Base-by-base conservation (phyloP, 1,140 invertebrate species). In the Bombus balteatus region DNA sequence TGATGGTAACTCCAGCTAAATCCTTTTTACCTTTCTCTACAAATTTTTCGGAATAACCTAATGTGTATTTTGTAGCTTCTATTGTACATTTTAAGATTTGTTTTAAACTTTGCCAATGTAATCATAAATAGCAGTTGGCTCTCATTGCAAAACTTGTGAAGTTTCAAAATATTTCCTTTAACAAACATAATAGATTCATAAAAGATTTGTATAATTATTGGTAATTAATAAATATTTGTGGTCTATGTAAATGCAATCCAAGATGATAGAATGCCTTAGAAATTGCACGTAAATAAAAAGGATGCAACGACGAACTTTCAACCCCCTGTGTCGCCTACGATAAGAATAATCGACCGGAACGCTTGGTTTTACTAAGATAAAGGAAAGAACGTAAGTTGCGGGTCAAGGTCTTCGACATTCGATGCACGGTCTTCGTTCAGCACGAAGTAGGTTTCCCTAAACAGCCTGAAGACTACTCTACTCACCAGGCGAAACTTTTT, bases 351-450 rank as follows among this genome's bases (percentile, higher is more conserved):
- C 70, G 68, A 57, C 25, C 41, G 57, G 34, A 82, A 53, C 32
- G 73, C 34, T 37, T 18, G 25, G 3, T 13, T 10, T 53, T 18
- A 3, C 9, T 32, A 25, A 72, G 83, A 84, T 62, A 84, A 79
- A 62, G 37, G 47, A 75, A 41, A 12, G 66, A 41, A 32, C 3
- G 37, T 25, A 34, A 37, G 25, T 62, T 22, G 68, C 53, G 25
- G 85, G 85, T 86, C 85, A 86, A 83, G 85, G 85, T 70, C 72
- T 68, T n/a, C 41, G 39, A 72, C 76, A 77, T 81, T 81, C 71
- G 39, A 74, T n/a, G 72, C 39, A 85, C 25, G 9, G 53, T 66
- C 43, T 62, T 70, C n/a, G 53, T 6, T 53, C 47, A 47, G 85
- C 85, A 86, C 32, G 18, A 10, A n/a, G 34, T 72, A 22, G 85